A percentile compares a stretch with the other conserved stretches of the same genome.
Conservation (phyloP, 1,140 invertebrate genomes). For the Camponotus pennsylvanicus region DNA sequence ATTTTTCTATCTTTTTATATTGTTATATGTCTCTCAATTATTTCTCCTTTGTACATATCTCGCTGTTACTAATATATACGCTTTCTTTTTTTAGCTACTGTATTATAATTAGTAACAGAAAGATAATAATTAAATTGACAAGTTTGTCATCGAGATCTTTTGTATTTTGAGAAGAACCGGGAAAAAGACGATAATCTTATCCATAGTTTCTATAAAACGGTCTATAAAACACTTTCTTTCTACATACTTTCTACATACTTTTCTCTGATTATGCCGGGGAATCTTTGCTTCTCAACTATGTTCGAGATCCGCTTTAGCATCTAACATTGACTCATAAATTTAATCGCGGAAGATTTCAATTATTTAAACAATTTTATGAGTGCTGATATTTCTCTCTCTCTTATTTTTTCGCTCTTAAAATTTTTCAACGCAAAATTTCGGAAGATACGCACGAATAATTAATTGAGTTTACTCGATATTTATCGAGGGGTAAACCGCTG, state of each 20-base stretch:
- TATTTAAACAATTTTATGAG: conserved; percentile 6
- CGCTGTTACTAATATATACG: background rate
- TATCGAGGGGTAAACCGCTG: background rate
- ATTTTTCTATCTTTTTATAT: background rate
- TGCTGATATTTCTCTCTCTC: background rate
- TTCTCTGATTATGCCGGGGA: background rate
- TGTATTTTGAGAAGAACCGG: background rate
- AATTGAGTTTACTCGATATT: background rate
- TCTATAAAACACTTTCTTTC: background rate
- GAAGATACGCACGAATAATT: background rate
- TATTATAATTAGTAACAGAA: background rate
- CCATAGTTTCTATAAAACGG: background rate
- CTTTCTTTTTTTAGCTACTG: background rate
- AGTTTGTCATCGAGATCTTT: background rate
- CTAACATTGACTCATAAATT: background rate
- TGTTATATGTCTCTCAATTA: background rate
- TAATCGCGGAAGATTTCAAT: background rate
- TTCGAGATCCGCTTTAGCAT: background rate
- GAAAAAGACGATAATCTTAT: conserved; percentile 4
- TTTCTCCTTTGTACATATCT: background rate
- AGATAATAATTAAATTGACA: background rate
- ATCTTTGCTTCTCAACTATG: background rate
- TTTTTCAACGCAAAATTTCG: background rate
- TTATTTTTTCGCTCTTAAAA: background rate
- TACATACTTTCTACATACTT: background rate